Base-by-base conservation (phyloP, 2,888 invertebrate species). In the Acanthosepion lycidas region DNA sequence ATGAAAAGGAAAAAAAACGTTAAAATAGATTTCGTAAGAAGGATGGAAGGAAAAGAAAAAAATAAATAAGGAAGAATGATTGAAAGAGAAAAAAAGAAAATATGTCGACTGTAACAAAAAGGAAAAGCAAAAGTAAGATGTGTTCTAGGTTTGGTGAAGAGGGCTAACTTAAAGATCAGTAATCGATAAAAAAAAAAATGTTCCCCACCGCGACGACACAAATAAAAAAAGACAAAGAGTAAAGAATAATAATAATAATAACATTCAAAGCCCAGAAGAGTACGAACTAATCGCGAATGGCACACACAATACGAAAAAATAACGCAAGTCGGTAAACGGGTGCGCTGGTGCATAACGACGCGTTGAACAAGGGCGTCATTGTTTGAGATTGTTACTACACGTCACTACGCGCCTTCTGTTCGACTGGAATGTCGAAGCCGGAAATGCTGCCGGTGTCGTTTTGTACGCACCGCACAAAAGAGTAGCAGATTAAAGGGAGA, bases 401-500 rank as follows among this genome's bases (percentile, higher is more conserved):
- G 78, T 78, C 78, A 78, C 78, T 5, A 33, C n/a, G 78, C 78
- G 78, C 12, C 78, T 78, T 78, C 78, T 78, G 78, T 78, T 78
- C 78, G 15, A 33, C n/a, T 78, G 78, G 78, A 78, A 78, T 78
- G 78, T 78, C 78, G 78, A 78, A 12, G 33, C 78, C 78, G 78
- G 78, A 78, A 78, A n/a, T 78, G n/a, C 78, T 78, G 78, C 33
- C 78, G 78, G 78, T 78, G 78, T 78, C 78, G 78, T 78, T 78
- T 33, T 78, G n/a, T n/a, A 78, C 78, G 33, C 78, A 18, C 78
- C 15, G 0, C n/a, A 78, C 78, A 78, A n/a, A n/a, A 78, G n/a
- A 78, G 78, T n/a, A n/a, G 6, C 2, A 78, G n/a, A 78, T 78
- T n/a, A 78, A n/a, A 78, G 78, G 78, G 78, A 78, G 78, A 8